phyloP scores from a whole-genome alignment of 2,113 vertebrate genomes.

The Loxodonta africana region DNA sequence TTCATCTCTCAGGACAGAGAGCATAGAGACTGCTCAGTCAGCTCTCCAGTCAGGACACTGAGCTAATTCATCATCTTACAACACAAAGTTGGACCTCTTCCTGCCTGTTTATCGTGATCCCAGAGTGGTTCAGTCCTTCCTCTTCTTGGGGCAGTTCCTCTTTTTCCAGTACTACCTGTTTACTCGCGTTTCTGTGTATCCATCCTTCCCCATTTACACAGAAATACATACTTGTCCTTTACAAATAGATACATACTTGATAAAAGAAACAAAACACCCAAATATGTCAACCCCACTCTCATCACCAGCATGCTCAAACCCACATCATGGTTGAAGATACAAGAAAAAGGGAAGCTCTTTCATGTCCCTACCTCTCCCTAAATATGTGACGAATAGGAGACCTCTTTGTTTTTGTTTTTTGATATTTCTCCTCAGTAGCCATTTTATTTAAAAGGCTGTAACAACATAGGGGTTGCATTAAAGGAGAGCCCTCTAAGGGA shows the following conservation, averaged over 20 bases:
- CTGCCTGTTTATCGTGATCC: conserved; percentile 34
- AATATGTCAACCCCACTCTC: background rate
- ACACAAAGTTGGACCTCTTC: background rate
- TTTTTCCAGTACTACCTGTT: conserved; percentile 58
- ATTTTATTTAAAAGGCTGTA: background rate
- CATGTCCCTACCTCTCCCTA: background rate
- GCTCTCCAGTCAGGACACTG: background rate
- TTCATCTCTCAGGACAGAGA: background rate
- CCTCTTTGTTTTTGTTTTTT: background rate
- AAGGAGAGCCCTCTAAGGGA: background rate
- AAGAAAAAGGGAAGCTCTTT: background rate
- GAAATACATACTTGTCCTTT: background rate
- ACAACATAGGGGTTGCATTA: background rate
- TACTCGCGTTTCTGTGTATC: conserved; percentile 42
- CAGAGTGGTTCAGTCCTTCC: conserved; percentile 28
- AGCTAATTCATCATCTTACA: background rate
- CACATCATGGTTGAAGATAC: background rate
- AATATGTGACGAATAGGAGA: background rate
- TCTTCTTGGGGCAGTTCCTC: conserved; percentile 55
- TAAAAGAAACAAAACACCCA: background rate
- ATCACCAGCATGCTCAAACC: background rate
- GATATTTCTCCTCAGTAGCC: background rate
- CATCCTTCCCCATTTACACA: background rate
- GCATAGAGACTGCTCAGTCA: background rate
- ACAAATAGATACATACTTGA: background rate